Base-by-base conservation (phyloP, 92 coral and sea anemone species). In the Siderastrea radians region DNA sequence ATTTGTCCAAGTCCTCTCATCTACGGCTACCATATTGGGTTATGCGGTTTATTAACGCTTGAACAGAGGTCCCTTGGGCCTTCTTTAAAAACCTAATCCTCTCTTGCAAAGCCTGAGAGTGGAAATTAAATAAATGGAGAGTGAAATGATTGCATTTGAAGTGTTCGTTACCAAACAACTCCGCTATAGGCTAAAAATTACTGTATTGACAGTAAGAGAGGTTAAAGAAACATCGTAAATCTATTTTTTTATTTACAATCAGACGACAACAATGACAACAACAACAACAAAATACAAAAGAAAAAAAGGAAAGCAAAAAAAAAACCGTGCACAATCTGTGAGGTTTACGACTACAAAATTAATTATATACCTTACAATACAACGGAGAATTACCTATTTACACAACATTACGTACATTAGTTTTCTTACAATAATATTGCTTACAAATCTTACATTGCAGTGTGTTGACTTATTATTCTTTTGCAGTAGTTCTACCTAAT, bases 1-100 rank as follows among this genome's bases (percentile, higher is more conserved):
- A 86, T 49, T 86, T 77, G 11, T 86, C 90, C 51, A 86, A 77
- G 64, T 86, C 75, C 44, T 74, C 90, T 50, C 7, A 54, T 50
- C 84, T 65, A 48, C 85, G 85, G 54, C 51, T 13, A 53, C 90
- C 84, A 78, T 86, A 89, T 14, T 79, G 73, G 73, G 86, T 87
- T 52, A 87, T 80, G 46, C 75, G 72, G 26, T 47, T 10, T 3
- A 87, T 50, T 7, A 17, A 69, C 19, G 79, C 55, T 5, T 26
- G 38, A 26, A 78, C 85, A 58, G 52, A 53, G 19, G 67, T 51
- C 15, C 57, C 54, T 9, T 79, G 86, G 19, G 91, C 78, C 38
- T 87, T 86, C 68, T 88, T 84, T 49, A 87, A 72, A 52, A 78
- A 55, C 51, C 68, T 65, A 10, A 86, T 49, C 19, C 90, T 81